Conservation (phyloP, 2,113 vertebrate species). For the Salminus brasiliensis region DNA sequence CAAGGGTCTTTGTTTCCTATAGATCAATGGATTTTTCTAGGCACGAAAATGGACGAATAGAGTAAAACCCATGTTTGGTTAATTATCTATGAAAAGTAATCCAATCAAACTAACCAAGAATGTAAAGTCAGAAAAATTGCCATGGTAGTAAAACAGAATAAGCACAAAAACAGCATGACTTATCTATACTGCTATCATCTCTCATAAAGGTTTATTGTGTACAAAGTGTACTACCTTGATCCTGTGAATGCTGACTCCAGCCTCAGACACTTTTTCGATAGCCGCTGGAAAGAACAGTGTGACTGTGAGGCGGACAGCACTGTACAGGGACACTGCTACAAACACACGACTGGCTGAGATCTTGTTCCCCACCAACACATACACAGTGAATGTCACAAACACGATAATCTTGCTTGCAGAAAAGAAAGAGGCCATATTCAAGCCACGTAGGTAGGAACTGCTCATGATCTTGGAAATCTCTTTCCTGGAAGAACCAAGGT, state of each 20-base stretch:
- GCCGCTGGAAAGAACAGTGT: slow-evolving; percentile 93
- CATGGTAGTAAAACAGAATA: not conserved
- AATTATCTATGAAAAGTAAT: not conserved
- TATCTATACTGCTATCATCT: not conserved
- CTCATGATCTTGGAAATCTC: slow-evolving; percentile 89
- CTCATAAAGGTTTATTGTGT: not conserved
- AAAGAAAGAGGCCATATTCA: slow-evolving; percentile 95
- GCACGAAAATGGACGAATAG: no score
- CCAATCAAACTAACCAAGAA: no score
- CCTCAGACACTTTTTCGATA: slow-evolving; percentile 86
- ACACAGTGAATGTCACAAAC: slow-evolving; percentile 89
- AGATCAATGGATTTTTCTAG: not conserved
- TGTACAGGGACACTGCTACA: slow-evolving; percentile 85
- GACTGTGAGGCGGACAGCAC: slow-evolving; percentile 86
- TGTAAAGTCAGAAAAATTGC: not conserved
- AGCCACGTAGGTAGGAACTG: slow-evolving; percentile 91
- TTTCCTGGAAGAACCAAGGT: slow-evolving; percentile 75
- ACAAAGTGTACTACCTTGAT: slow-evolving; percentile 81
- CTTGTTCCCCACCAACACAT: slow-evolving; percentile 82
- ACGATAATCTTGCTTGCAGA: slow-evolving; percentile 90
- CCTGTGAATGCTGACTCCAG: slow-evolving; percentile 86
- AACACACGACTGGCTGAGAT: slow-evolving; percentile 89
- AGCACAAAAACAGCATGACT: not conserved
- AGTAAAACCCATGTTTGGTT: not conserved
- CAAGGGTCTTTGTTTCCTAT: not conserved